These are phyloP conservation scores for Desmophyllum pertusum DNA, from an alignment of 92 coral and sea anemone species.

Conservation along the genomic window DNA sequence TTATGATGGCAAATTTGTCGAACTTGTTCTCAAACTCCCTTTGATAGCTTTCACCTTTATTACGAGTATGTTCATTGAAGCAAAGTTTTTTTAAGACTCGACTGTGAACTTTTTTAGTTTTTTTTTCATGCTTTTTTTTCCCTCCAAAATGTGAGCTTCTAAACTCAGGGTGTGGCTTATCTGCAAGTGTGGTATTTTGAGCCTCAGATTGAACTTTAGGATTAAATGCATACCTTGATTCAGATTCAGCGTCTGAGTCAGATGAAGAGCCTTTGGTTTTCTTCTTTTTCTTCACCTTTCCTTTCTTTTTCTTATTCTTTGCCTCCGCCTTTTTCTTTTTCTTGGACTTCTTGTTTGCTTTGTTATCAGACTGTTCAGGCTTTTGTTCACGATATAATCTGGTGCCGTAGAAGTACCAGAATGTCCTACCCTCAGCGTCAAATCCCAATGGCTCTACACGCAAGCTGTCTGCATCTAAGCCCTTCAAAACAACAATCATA, in stretches of 20 bases:
- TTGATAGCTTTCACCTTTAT: too few species aligned
- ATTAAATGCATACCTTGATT: slow-evolving; percentile 51
- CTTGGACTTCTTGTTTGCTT: slow-evolving; percentile 68
- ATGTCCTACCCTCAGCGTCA: slow-evolving; percentile 82
- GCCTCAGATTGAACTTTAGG: too few species aligned
- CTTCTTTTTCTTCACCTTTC: slow-evolving; percentile 77
- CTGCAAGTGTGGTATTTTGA: too few species aligned
- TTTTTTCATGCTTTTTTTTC: too few species aligned
- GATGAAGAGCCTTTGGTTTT: slow-evolving; percentile 63
- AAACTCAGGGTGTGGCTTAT: too few species aligned
- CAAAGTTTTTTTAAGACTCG: too few species aligned
- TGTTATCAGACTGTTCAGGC: slow-evolving; percentile 58
- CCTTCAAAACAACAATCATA: slow-evolving; percentile 34
- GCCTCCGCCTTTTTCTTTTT: slow-evolving; percentile 72
- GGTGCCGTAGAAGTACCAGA: slow-evolving; percentile 97
- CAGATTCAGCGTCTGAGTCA: slow-evolving; percentile 76
- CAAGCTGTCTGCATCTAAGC: slow-evolving; percentile 95
- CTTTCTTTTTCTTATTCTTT: slow-evolving; percentile 78
- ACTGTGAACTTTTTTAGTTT: too few species aligned
- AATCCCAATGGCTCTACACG: slow-evolving; percentile 95
- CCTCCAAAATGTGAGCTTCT: too few species aligned
- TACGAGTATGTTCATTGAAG: too few species aligned
- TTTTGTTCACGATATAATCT: slow-evolving; percentile 86
- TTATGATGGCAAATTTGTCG: too few species aligned
- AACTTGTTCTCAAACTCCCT: too few species aligned